These are phyloP conservation scores for Pseudochirops corinnae DNA, from an alignment of 2,797 vertebrate genomes.

Conservation along the genomic window DNA sequence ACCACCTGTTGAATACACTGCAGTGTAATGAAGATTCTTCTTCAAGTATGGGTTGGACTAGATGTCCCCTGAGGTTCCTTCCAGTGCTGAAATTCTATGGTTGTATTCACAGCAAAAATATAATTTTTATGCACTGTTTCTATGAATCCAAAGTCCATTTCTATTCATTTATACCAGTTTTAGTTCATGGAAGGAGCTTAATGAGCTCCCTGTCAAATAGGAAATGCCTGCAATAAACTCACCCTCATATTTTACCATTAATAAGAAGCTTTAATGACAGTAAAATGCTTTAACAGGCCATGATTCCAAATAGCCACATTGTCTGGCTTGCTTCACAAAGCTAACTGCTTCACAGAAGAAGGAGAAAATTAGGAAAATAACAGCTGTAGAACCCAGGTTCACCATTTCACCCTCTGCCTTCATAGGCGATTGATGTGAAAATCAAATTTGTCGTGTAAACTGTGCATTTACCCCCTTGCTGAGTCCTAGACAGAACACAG, in stretches of 20 bases:
- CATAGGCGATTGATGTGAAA: neutral
- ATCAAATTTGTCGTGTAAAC: neutral
- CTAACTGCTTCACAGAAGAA: conserved; percentile 5
- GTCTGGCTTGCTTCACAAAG: conserved; percentile 32
- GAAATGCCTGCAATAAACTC: conserved; percentile 23
- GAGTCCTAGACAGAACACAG: neutral
- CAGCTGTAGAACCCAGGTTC: neutral
- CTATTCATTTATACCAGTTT: neutral
- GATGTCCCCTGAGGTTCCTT: neutral
- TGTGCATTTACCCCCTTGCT: neutral
- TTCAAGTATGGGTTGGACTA: neutral
- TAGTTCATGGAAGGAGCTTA: neutral
- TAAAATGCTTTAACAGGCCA: conserved; percentile 17
- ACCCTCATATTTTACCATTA: conserved; percentile 40
- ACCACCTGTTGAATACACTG: fast-evolving
- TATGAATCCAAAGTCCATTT: neutral
- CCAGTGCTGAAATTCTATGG: neutral
- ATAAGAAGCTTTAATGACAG: conserved; percentile 46
- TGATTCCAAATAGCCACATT: neutral
- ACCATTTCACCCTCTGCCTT: neutral
- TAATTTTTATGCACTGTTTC: neutral
- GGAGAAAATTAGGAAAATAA: neutral
- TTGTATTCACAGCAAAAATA: neutral
- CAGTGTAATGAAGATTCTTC: neutral
- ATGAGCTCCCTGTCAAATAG: conserved; percentile 35